Conservation (phyloP, 2,888 invertebrate species). For the Lasius fuliginosus region DNA sequence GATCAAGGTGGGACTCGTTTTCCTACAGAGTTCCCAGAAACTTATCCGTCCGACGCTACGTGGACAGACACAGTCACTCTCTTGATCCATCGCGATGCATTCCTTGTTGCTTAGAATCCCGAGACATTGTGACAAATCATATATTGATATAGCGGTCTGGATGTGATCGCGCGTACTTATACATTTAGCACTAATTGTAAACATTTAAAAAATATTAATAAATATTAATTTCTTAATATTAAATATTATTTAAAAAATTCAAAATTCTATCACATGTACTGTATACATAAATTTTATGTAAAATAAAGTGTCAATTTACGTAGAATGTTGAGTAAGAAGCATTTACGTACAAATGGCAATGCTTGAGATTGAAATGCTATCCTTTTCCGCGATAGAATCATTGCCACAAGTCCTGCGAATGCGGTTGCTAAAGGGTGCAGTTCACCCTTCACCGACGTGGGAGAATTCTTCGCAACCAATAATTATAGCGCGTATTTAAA, state of each 20-base stretch:
- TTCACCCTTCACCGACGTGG: conserved; percentile 36
- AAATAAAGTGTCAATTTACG: not conserved
- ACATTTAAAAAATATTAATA: too few species aligned
- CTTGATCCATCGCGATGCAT: conserved; percentile 18
- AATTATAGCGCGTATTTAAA: conserved; percentile 44
- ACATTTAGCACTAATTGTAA: not conserved
- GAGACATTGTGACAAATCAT: not conserved
- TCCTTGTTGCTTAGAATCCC: not conserved
- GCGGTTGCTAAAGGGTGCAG: conserved; percentile 11
- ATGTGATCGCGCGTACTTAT: not conserved
- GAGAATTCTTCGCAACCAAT: conserved; percentile 45
- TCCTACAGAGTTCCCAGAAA: conserved; percentile 71
- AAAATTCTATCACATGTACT: not conserved
- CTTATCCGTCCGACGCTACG: conserved; percentile 32
- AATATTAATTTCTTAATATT: too few species aligned
- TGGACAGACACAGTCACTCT: conserved; percentile 44
- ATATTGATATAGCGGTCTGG: not conserved
- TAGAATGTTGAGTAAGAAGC: not conserved
- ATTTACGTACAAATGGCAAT: not conserved
- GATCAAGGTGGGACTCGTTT: conserved; percentile 74
- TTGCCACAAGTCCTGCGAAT: not conserved
- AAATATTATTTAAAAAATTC: not conserved
- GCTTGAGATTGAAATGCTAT: not conserved
- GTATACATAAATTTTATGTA: not conserved
- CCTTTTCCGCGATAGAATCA: not conserved